Conservation (phyloP, 2,113 vertebrate genomes). For the crab-eating macaque (Macaca fascicularis) region T2T-MFA8v1.1 NC_088378.1:152960001-152960500, state of each 20-base stretch:
- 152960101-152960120: slow-evolving; percentile 69
- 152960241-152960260: slow-evolving; percentile 67
- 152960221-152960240: slow-evolving; percentile 27
- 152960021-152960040: slow-evolving; percentile 50
- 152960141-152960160: slow-evolving; percentile 67
- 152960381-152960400: slow-evolving; percentile 83
- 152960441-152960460: slow-evolving; percentile 87
- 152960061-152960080: slow-evolving; percentile 70
- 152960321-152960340: slow-evolving; percentile 77
- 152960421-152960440: slow-evolving; percentile 88
- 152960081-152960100: slow-evolving; percentile 68
- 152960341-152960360: slow-evolving; percentile 59
- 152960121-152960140: slow-evolving; percentile 63
- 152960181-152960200: background rate
- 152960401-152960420: slow-evolving; percentile 85
- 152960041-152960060: background rate
- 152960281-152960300: slow-evolving; percentile 70
- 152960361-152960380: slow-evolving; percentile 71
- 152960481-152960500: slow-evolving; percentile 86
- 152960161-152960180: slow-evolving; percentile 53
- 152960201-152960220: background rate
- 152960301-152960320: slow-evolving; percentile 23
- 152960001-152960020: slow-evolving; percentile 55
- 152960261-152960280: slow-evolving; percentile 64
- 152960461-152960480: slow-evolving; percentile 88